Evolutionary conservation across 2,888 invertebrate species (phyloP).

Genomic region (Tachystola acroxantha): DNA sequence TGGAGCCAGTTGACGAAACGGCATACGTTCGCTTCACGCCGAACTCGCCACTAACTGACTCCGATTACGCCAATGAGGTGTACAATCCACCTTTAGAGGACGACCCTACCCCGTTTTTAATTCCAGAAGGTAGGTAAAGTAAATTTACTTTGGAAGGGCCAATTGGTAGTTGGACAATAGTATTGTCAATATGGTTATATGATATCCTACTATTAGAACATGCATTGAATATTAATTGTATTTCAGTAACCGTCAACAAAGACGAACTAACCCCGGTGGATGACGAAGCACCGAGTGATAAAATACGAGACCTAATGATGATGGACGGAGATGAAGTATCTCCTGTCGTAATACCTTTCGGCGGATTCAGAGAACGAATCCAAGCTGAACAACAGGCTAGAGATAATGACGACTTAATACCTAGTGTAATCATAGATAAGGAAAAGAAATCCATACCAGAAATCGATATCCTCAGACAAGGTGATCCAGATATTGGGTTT

Average conservation of each 20-base stretch:
- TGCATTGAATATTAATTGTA: too few species aligned
- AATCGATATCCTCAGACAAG: conserved; percentile 24
- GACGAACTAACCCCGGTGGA: conserved; percentile 24
- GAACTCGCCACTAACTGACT: conserved; percentile 77
- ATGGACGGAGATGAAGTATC: conserved; percentile 50
- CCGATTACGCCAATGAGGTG: conserved; percentile 88
- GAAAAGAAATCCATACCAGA: conserved; percentile 57
- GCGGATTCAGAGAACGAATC: conserved; percentile 64
- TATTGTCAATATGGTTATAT: neutral
- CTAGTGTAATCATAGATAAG: conserved; percentile 40
- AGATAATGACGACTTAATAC: conserved; percentile 22
- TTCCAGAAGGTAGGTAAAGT: conserved; percentile 40
- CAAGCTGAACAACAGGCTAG: conserved; percentile 46
- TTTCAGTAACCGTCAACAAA: conserved; percentile 19
- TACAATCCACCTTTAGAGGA: conserved; percentile 84
- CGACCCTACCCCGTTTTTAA: conserved; percentile 44
- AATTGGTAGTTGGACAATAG: neutral
- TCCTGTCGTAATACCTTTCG: conserved; percentile 57
- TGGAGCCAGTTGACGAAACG: conserved; percentile 72
- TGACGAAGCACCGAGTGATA: conserved; percentile 53
- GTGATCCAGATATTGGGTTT: conserved; percentile 45
- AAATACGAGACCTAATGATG: conserved; percentile 56
- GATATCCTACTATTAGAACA: too few species aligned
- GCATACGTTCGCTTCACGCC: conserved; percentile 90
- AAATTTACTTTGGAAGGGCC: neutral